Evolutionary conservation across 2,888 invertebrate genomes (phyloP).

Genomic region (Anthoptus insignis): DNA sequence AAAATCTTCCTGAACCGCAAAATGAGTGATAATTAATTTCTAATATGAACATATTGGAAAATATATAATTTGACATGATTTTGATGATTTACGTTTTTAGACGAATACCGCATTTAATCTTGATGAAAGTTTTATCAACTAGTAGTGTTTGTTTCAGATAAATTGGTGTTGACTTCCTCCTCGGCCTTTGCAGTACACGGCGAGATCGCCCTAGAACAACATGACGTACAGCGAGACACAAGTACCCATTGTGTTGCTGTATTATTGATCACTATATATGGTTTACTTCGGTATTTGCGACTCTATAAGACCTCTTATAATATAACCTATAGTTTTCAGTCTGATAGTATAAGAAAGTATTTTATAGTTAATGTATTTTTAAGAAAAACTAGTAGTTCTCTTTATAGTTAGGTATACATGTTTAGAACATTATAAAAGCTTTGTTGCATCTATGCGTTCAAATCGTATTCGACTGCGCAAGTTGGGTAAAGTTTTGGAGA

Average conservation of each 20-base stretch:
- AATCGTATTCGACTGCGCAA: slow-evolving; percentile 7
- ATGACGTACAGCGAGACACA: not conserved
- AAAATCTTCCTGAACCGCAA: too few species aligned
- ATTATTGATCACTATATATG: not conserved
- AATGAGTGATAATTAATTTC: too few species aligned
- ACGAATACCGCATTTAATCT: too few species aligned
- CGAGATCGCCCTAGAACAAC: slow-evolving; percentile 13
- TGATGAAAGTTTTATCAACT: too few species aligned
- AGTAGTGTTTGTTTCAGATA: slow-evolving; percentile 48
- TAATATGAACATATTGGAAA: too few species aligned
- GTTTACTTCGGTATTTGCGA: slow-evolving; percentile 4
- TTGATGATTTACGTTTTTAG: too few species aligned
- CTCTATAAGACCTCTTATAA: slow-evolving; percentile 2
- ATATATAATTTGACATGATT: too few species aligned
- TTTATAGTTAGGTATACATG: slow-evolving; percentile 18
- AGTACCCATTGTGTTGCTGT: slow-evolving; percentile 2
- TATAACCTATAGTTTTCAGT: slow-evolving; percentile 23
- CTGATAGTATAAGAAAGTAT: slow-evolving; percentile 22
- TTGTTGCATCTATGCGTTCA: slow-evolving; percentile 11
- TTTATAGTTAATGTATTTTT: slow-evolving; percentile 23
- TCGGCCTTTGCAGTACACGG: slow-evolving; percentile 14
- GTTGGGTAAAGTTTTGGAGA: slow-evolving; percentile 13
- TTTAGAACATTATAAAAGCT: slow-evolving; percentile 9
- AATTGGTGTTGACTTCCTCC: slow-evolving; percentile 22
- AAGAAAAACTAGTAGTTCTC: slow-evolving; percentile 15